Base-by-base conservation (phyloP, 2,113 vertebrate genomes). In the Vidua macroura region DNA sequence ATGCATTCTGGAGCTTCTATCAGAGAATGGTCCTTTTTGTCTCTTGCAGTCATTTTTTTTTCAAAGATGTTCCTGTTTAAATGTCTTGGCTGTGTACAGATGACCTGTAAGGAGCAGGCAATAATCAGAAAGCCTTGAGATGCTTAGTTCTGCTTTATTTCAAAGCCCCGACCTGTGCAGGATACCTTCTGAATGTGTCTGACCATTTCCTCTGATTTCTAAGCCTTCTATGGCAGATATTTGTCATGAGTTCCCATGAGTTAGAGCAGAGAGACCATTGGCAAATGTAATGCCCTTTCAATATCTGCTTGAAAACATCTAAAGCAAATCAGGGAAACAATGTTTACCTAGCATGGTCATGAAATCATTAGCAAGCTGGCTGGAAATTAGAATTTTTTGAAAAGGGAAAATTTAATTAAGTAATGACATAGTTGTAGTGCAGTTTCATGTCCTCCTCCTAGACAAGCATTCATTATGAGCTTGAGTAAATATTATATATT, bases 331-430 rank as follows among this genome's bases (percentile, higher is more conserved):
- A 56, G 94, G 81, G 90, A 92, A 88, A 73, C 72, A 83, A 44
- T 96, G 63, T 97, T 97, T 97, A 95, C 53, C 23, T 92, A 95
- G 70, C 93, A 56, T 96, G 89, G 73, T 89, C 89, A 90, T 97
- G 95, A 95, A 97, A 56, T 94, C 91, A 96, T 97, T 96, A 97
- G 43, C 75, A 93, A 91, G 77, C 79, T 94, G 80, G 39, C 76
- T 96, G 94, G 56, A 86, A 94, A 96, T 92, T 76, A 96, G 67
- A 84, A 90, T 83, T 95, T 88, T 90, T n/a, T 43, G 31, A 85
- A 83, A 96, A 82, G 25, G 25, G 43, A 81, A 92, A 95, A 90
- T 93, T 69, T 95, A 96, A 96, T 97, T 96, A 96, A 94, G 70
- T 94, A 97, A 95, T 94, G 80, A 44, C 84, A 95, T 73, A 90